Percentiles rank a stretch among this genome's conserved stretches.
phyloP scores from a whole-genome alignment of 2,797 vertebrate genomes.

The Telmatherina bonti region DNA sequence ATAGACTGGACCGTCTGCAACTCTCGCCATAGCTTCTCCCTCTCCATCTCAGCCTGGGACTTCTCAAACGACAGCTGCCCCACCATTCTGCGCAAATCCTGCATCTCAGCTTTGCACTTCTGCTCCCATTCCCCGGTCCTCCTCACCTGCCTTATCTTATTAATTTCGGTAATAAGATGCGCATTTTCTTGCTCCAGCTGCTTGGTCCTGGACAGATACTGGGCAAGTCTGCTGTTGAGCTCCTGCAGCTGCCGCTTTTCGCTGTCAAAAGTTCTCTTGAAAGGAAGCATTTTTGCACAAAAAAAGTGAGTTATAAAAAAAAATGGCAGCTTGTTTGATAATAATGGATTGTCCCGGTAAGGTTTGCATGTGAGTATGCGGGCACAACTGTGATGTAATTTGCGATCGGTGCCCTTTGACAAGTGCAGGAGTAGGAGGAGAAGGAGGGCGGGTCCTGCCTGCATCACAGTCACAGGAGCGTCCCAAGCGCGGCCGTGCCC shows the following conservation, averaged over 20 bases:
- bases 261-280: conserved; percentile 82
- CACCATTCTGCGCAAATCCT: conserved; percentile 84
- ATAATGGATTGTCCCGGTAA: background rate
- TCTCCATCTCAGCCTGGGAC: conserved; percentile 88
- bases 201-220: conserved; percentile 89
- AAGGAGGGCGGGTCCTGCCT: conserved; percentile 63
- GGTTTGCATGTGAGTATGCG: conserved; percentile 40
- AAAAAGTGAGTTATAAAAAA: conserved; percentile 2
- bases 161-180: conserved; percentile 85
- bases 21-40: conserved; percentile 87
- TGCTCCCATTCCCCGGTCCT: conserved; percentile 60
- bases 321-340: background rate
- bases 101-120: conserved; percentile 82
- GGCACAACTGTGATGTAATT: conserved; percentile 60
- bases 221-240: conserved; percentile 89
- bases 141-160: conserved; percentile 71
- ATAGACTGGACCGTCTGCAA: conserved; percentile 81
- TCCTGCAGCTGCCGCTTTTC: conserved; percentile 91
- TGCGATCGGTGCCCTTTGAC: conserved; percentile 69
- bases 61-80: conserved; percentile 87
- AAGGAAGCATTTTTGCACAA: conserved; percentile 84
- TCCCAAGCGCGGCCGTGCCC: conserved; percentile 44
- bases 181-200: conserved; percentile 92
- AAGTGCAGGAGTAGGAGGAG: conserved; percentile 70
- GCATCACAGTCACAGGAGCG: conserved; percentile 51